Conservation (phyloP, 2,797 vertebrate genomes). For the Monodelphis domestica region DNA sequence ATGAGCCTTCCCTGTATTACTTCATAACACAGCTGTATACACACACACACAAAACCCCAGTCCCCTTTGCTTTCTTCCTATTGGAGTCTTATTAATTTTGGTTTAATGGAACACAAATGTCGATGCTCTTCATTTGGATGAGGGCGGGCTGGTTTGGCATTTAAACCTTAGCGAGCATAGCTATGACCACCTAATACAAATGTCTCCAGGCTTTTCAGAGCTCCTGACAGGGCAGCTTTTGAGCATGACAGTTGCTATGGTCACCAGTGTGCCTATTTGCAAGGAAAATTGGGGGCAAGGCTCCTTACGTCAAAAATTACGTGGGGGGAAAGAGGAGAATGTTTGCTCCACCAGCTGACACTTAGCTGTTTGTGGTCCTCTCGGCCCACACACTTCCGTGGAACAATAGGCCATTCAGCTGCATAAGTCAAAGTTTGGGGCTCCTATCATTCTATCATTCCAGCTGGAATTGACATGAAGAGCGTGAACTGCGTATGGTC, state of each 20-base stretch:
- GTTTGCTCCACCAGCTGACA: conserved; percentile 83
- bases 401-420: conserved; percentile 87
- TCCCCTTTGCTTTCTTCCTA: conserved; percentile 80
- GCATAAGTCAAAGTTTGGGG: conserved; percentile 85
- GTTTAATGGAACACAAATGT: conserved; percentile 85
- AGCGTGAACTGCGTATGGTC: conserved; percentile 76
- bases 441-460: conserved; percentile 82
- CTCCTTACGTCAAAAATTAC: conserved; percentile 84
- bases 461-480: conserved; percentile 78
- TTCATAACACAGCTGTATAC: conserved; percentile 86
- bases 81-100: conserved; percentile 84
- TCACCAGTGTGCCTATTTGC: conserved; percentile 82
- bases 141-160: conserved; percentile 66
- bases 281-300: conserved; percentile 83
- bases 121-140: conserved; percentile 78
- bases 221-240: conserved; percentile 84
- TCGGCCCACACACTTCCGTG: conserved; percentile 84
- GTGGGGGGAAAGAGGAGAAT: conserved; percentile 77
- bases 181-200: conserved; percentile 81
- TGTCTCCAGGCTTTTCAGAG: conserved; percentile 83
- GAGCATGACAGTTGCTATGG: conserved; percentile 86
- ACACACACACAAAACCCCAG: conserved; percentile 78
- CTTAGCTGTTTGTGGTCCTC: conserved; percentile 84
- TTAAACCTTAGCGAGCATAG: conserved; percentile 73
- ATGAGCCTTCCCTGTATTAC: conserved; percentile 80